Base-by-base conservation (phyloP, 2,888 invertebrate genomes). In the Trichogramma evanescens region DNA sequence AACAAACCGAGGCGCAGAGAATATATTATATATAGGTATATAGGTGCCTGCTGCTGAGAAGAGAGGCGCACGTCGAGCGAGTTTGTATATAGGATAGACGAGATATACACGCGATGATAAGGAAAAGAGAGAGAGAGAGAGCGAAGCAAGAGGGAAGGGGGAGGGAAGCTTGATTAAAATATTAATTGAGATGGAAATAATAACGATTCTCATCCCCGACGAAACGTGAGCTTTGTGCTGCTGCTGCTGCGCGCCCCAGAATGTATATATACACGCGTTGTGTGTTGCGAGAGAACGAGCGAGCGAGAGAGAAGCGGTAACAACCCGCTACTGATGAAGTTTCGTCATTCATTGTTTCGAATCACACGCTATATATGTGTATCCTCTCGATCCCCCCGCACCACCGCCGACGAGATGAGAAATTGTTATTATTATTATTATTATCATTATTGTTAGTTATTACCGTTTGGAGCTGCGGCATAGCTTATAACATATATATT, bases 131-230 rank as follows among this genome's bases (percentile, higher is more conserved):
- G 38, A 41, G 57, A 5, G 50, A 38, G n/a, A 41, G 51, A 5
- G 45, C 39, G 8, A n/a, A 4, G 26, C 3, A 5, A 45, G 44
- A 44, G 45, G 48, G 48, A 26, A 10, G 54, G n/a, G 45, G 48
- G 43, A 42, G 45, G n/a, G 7, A 13, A 42, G 75, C 75, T 76
- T 75, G 76, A 77, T 77, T 77, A 76, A 77, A 77, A 77, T 75
- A 77, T 77, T 77, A 77, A 77, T 77, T 76, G 76, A 76, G 74
- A 75, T 75, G 76, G 76, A 77, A 77, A 75, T 77, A 75, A 74
- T 75, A 77, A 76, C 71, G 73, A 75, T 73, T 71, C 70, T 26
- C 26, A 26, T 26, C 26, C 26, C 48, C 7, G 26, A 46, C 8
- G 45, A 39, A 39, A 38, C 44, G 46, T 50, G 39, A 6, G 10